Evolutionary conservation across 2,797 vertebrate species (phyloP), one percentile per base, ranked within the genome.

Genomic region (Crocodylus rhombifer): DNA sequence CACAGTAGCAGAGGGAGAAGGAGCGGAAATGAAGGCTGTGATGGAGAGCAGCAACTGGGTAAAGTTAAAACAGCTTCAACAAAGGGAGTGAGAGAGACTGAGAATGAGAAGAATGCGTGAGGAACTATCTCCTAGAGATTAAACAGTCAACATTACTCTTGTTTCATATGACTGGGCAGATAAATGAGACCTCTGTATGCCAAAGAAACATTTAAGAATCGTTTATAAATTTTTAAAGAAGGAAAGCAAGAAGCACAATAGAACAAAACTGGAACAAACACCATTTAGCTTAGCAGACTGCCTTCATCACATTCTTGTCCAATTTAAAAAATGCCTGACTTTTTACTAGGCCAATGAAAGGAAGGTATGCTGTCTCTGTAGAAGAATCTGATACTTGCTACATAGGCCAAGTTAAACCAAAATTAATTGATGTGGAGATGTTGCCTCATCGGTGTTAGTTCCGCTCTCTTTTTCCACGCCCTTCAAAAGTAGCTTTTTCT

Each of bases 51-150:
- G 76, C 56, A 88, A 79, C 3, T 18, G 23, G 63, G 83, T 94
- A 89, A 95, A 89, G 58, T 97, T 92, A 91, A 96, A 95, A 26
- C 15, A 79, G 64, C n/a, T 94, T 93, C 86, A 87, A 88, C 62
- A 84, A 95, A 90, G 12, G 33, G 5, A 67, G 73, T 67, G 20
- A 86, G 78, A 77, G 62, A 83, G 51, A 75, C 20, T 74, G 74
- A 79, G n/a, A 90, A 89, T 77, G 4, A 89, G 78, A 86, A 60
- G 64, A 90, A 89, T 78, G 58, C 33, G 65, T 25, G 14, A 88
- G 86, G 87, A 93, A 42, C 21, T 30, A 4, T 77, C 80, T 82
- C 57, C 42, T 16, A 87, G 61, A 89, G 86, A 87, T 4, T 67
- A 61, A 86, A 60, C 62, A 78, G 33, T 42, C 55, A 51, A 26